Percentiles rank a stretch among this genome's conserved stretches.
Evolutionary conservation across 1,140 invertebrate species (phyloP).

Genomic region (Drosophila takahashii): DNA sequence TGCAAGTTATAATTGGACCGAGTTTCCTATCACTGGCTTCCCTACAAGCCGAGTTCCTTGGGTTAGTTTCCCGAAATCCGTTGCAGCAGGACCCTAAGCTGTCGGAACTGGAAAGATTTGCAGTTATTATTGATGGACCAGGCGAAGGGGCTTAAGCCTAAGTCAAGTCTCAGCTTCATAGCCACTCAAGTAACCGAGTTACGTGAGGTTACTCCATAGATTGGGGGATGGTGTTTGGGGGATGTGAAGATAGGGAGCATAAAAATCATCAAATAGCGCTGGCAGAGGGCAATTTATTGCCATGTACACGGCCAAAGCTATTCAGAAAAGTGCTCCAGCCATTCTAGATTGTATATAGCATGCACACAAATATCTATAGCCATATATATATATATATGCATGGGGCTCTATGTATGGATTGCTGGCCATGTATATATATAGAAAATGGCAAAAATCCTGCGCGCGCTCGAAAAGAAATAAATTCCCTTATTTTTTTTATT

Average conservation of each 20-base stretch:
- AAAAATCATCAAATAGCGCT: slow-evolving; percentile 46
- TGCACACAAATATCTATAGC: slow-evolving; percentile 40
- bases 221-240: background rate
- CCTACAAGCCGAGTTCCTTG: background rate
- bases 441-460: slow-evolving; percentile 72
- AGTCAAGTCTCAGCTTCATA: slow-evolving; percentile 21
- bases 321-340: slow-evolving; percentile 35
- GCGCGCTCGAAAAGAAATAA: slow-evolving; percentile 74
- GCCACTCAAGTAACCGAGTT: slow-evolving; percentile 45
- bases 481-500: slow-evolving; percentile 57
- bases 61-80: slow-evolving; percentile 1
- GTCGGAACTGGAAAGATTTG: background rate
- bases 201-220: slow-evolving; percentile 19
- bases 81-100: background rate
- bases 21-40: background rate
- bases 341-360: slow-evolving; percentile 33
- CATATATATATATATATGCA: slow-evolving; percentile 19
- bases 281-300: slow-evolving; percentile 68
- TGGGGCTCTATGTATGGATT: slow-evolving; percentile 17
- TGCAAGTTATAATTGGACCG: background rate
- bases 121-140: slow-evolving; percentile 28
- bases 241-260: slow-evolving; percentile 11
- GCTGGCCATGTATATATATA: slow-evolving; percentile 55
- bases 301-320: slow-evolving; percentile 48
- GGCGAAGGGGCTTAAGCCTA: background rate